Evolutionary conservation across 2,113 vertebrate genomes (phyloP).

Genomic region (Syngnathus floridae): DNA sequence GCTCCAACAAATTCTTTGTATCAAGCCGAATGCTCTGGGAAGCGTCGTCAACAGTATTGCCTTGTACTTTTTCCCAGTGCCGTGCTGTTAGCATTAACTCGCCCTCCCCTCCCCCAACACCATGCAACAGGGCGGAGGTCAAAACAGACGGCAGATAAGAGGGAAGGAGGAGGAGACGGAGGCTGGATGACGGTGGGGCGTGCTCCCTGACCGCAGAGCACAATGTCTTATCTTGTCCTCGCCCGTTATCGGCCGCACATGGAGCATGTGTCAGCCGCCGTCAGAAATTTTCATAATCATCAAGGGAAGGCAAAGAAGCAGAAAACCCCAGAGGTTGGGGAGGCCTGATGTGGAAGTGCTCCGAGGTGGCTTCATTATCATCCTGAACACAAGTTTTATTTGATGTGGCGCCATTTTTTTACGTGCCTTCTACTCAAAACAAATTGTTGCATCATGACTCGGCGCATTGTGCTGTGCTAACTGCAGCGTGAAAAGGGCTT

Average conservation of each 20-base stretch:
- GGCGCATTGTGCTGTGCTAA: too few relatives aligned
- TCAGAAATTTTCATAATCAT: conserved; percentile 6
- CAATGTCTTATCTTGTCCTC: conserved; percentile 65
- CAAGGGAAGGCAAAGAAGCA: not conserved
- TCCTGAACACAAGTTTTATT: too few relatives aligned
- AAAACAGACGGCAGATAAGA: conserved; percentile 58
- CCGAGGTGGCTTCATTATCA: not conserved
- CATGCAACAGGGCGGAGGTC: conserved; percentile 56
- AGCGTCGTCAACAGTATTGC: conserved; percentile 20
- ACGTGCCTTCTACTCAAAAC: too few relatives aligned
- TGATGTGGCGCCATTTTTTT: too few relatives aligned
- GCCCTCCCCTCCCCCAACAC: conserved; percentile 8
- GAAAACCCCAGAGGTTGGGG: not conserved
- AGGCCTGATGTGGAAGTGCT: not conserved
- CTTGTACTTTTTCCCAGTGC: conserved; percentile 40
- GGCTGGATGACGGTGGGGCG: conserved; percentile 34
- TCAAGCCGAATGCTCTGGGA: not conserved
- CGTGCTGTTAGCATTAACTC: conserved; percentile 24
- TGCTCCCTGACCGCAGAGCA: conserved; percentile 54
- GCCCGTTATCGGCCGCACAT: conserved; percentile 50
- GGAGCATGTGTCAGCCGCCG: conserved; percentile 29
- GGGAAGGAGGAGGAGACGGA: conserved; percentile 42
- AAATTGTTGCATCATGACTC: too few relatives aligned
- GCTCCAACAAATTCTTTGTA: not conserved
- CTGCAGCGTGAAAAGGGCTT: too few relatives aligned